Conservation (phyloP, 2,797 vertebrate genomes). For the Okamejei kenojei region DNA sequence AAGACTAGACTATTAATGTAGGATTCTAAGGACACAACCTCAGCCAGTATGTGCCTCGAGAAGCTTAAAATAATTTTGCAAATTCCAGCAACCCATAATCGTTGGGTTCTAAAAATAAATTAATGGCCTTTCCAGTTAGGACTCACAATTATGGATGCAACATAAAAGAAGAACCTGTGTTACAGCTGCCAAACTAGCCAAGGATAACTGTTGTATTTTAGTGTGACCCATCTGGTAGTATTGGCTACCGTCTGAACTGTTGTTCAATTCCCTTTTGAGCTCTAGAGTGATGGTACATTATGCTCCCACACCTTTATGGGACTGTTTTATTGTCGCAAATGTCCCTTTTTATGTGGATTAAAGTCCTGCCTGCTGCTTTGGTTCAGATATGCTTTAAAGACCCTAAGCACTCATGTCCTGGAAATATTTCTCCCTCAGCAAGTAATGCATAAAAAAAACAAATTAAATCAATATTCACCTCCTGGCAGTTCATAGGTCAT, state of each 20-base stretch:
- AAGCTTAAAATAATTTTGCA: background rate
- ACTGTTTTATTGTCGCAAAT: background rate
- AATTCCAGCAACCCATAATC: background rate
- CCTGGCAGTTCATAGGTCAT: background rate
- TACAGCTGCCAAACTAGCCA: background rate
- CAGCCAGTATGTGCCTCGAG: background rate
- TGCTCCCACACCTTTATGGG: background rate
- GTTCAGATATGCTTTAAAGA: background rate
- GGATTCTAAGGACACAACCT: background rate
- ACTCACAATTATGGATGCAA: constrained; percentile 4
- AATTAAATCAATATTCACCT: background rate
- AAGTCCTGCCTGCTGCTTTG: too few species aligned
- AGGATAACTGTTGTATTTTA: background rate
- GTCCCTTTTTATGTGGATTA: background rate
- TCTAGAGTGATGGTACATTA: background rate
- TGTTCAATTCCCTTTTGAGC: background rate
- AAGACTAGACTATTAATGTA: background rate
- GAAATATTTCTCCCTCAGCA: background rate
- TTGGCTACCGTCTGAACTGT: background rate
- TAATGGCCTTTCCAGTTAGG: background rate
- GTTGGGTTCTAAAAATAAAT: background rate
- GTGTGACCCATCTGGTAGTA: background rate
- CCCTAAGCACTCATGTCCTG: background rate
- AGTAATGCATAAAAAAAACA: background rate
- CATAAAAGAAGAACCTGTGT: background rate